These are phyloP conservation scores for Herpetotheres cachinnans DNA, from an alignment of 2,113 vertebrate species.

Conservation along the genomic window DNA sequence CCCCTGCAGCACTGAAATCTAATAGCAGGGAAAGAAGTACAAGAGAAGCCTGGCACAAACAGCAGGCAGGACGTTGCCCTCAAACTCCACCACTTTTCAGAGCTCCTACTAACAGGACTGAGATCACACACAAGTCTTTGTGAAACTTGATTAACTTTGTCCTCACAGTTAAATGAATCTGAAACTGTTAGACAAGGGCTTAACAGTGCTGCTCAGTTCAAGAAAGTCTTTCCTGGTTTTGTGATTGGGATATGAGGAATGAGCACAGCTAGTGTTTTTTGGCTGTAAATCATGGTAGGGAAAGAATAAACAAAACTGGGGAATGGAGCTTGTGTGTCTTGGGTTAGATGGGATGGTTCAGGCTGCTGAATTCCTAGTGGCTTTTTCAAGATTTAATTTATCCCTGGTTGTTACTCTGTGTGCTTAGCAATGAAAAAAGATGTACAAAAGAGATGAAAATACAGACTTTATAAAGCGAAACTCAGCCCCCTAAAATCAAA, in stretches of 20 bases:
- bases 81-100: background rate
- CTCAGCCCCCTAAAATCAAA: constrained; percentile 51
- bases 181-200: background rate
- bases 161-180: background rate
- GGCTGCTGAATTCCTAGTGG: constrained; percentile 63
- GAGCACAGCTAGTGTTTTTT: constrained; percentile 44
- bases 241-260: constrained; percentile 8
- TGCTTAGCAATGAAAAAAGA: constrained; percentile 59
- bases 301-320: background rate
- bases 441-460: constrained; percentile 55
- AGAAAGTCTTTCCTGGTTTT: constrained; percentile 7
- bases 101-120: background rate
- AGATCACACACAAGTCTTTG: background rate
- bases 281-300: constrained; percentile 30
- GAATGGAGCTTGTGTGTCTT: constrained; percentile 33
- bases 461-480: constrained; percentile 3
- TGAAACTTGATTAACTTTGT: constrained; percentile 5
- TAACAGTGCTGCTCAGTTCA: background rate
- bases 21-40: background rate
- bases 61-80: background rate
- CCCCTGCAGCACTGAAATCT: background rate
- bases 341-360: constrained; percentile 32
- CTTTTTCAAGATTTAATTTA: constrained; percentile 73
- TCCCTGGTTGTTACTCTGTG: constrained; percentile 57
- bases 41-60: background rate